Conservation (phyloP, 2,113 vertebrate species). For the Oophaga pumilio region DNA sequence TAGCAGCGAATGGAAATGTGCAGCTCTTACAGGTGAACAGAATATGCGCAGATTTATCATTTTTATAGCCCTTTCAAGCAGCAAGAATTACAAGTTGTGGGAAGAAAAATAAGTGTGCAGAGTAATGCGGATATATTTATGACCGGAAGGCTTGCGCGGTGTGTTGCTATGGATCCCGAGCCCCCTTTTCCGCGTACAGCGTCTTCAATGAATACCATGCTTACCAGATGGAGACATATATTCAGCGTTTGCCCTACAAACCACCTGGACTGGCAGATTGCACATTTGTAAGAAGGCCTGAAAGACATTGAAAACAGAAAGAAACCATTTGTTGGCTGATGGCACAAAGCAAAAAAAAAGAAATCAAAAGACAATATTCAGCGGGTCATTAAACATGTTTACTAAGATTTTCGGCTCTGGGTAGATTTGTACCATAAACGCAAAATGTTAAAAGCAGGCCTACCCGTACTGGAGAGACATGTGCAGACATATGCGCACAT, state of each 20-base stretch:
- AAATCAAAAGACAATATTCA: slow-evolving; percentile 52
- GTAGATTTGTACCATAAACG: slow-evolving; percentile 38
- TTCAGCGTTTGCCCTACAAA: slow-evolving; percentile 82
- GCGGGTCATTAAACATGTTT: slow-evolving; percentile 48
- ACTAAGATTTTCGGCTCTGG: slow-evolving; percentile 19
- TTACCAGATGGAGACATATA: slow-evolving; percentile 92
- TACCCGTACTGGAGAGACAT: not conserved
- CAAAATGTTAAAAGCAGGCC: slow-evolving; percentile 18
- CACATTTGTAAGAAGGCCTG: slow-evolving; percentile 87
- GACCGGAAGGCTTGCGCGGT: slow-evolving; percentile 62
- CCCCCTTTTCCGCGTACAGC: slow-evolving; percentile 60
- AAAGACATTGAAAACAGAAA: slow-evolving; percentile 64
- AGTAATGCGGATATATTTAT: slow-evolving; percentile 57
- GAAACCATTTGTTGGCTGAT: slow-evolving; percentile 58
- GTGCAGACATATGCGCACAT: no score
- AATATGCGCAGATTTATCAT: slow-evolving; percentile 51
- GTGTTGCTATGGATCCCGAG: slow-evolving; percentile 74
- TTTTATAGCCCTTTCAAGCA: slow-evolving; percentile 49
- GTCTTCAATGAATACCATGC: slow-evolving; percentile 70
- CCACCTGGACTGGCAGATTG: slow-evolving; percentile 82
- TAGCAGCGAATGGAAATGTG: slow-evolving; percentile 2
- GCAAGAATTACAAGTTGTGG: slow-evolving; percentile 43
- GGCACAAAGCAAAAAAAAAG: slow-evolving; percentile 50
- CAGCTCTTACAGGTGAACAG: slow-evolving; percentile 29
- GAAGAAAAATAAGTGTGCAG: slow-evolving; percentile 32